A percentile compares a stretch with the other conserved stretches of the same genome.
phyloP scores from a whole-genome alignment of 2,888 invertebrate species.

The Liodrosophila aerea region DNA sequence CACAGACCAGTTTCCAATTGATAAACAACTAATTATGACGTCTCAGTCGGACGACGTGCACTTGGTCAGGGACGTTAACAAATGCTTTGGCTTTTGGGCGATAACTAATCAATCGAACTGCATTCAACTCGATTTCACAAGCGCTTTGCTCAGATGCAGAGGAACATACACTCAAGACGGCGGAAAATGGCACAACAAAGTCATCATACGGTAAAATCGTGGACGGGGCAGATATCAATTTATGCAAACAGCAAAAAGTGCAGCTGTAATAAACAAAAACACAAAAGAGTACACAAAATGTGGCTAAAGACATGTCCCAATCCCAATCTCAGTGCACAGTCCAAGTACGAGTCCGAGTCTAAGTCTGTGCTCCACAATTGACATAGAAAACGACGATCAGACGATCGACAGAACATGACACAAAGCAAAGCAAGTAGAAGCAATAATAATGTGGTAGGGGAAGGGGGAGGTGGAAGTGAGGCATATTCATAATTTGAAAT shows the following conservation, averaged over 20 bases:
- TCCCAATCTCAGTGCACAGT: slow-evolving; percentile 38
- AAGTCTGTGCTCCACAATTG: slow-evolving; percentile 36
- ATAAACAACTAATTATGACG: slow-evolving; percentile 41
- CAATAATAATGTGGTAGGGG: not conserved
- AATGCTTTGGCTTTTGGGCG: slow-evolving; percentile 20
- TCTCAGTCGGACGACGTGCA: slow-evolving; percentile 55
- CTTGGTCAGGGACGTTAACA: slow-evolving; percentile 56
- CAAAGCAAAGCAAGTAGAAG: slow-evolving; percentile 3
- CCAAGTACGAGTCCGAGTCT: slow-evolving; percentile 30
- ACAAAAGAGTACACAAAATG: slow-evolving; percentile 41
- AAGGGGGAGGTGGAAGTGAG: not conserved
- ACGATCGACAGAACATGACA: slow-evolving; percentile 47
- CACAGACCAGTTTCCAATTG: slow-evolving; percentile 15
- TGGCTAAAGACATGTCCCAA: slow-evolving; percentile 59
- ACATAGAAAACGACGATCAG: slow-evolving; percentile 48
- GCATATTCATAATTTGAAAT: slow-evolving; percentile 59
- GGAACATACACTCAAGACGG: slow-evolving; percentile 12
- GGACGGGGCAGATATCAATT: not conserved
- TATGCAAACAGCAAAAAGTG: slow-evolving; percentile 26
- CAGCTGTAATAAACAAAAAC: slow-evolving; percentile 46
- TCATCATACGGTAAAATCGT: not conserved
- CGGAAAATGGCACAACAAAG: slow-evolving; percentile 32
- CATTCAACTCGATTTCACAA: slow-evolving; percentile 14
- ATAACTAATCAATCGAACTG: slow-evolving; percentile 40
- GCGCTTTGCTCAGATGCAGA: slow-evolving; percentile 28